These are phyloP conservation scores for Mus spicilegus DNA, from an alignment of 2,113 vertebrate species.

Conservation along the genomic window DNA sequence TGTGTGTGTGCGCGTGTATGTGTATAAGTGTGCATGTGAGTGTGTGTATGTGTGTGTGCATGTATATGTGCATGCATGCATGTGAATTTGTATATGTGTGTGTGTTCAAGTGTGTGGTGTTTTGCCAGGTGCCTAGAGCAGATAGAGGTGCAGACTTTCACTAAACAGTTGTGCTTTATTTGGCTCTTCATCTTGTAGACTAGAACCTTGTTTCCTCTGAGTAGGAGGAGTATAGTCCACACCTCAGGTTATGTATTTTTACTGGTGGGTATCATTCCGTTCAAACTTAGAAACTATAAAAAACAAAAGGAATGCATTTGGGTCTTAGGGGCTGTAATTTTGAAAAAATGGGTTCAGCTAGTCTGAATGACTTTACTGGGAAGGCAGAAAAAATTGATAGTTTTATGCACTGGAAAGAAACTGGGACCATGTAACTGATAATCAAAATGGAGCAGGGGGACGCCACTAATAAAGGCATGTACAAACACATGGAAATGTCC, in stretches of 20 bases:
- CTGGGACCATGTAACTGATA: not conserved
- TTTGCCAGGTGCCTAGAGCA: not conserved
- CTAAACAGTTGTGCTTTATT: not conserved
- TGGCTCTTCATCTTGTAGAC: not conserved
- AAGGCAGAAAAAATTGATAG: not conserved
- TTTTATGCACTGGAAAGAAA: not conserved
- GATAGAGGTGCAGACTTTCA: not conserved
- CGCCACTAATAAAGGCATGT: not conserved
- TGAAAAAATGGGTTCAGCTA: not conserved
- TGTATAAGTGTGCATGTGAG: rapidly evolving
- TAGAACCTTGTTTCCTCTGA: not conserved
- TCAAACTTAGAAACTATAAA: not conserved
- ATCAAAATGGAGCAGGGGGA: not conserved
- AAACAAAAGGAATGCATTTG: not conserved
- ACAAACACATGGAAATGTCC: not conserved
- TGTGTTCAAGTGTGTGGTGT: not conserved
- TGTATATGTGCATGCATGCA: too few species aligned
- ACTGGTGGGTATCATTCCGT: not conserved
- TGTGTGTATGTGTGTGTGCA: too few species aligned
- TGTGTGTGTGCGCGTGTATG: not conserved
- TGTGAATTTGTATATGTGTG: not conserved
- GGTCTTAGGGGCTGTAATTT: not conserved
- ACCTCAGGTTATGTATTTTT: not conserved
- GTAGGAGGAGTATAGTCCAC: not conserved
- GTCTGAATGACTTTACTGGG: not conserved